These are phyloP conservation scores for Lycorma delicatula DNA, from an alignment of 1,140 invertebrate genomes.

Conservation along the genomic window DNA sequence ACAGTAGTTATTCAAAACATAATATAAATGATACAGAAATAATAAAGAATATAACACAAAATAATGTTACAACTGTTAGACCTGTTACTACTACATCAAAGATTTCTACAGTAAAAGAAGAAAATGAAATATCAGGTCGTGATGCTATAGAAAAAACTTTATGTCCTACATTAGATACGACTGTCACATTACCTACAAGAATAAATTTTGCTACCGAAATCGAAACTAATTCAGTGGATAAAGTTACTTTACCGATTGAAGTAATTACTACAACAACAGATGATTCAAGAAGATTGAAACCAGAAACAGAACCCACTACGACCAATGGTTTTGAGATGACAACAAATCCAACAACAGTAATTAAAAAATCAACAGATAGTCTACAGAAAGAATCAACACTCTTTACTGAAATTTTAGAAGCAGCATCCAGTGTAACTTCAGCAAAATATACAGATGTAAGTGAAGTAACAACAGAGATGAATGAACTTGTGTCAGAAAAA, in stretches of 20 bases:
- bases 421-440: too few relatives aligned
- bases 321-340: neutral
- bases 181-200: conserved; percentile 4
- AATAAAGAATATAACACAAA: neutral
- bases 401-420: too few relatives aligned
- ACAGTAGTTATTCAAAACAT: too few relatives aligned
- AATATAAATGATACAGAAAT: too few relatives aligned
- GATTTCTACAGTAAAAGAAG: neutral
- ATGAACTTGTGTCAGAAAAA: too few relatives aligned
- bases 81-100: neutral
- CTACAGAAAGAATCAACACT: too few relatives aligned
- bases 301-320: conserved; percentile 16
- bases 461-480: too few relatives aligned
- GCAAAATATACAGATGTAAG: too few relatives aligned
- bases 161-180: too few relatives aligned
- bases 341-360: neutral
- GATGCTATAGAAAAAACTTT: too few relatives aligned
- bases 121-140: too few relatives aligned
- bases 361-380: neutral
- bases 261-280: conserved; percentile 12
- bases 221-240: conserved; percentile 4
- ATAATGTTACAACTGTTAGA: neutral
- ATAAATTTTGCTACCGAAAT: neutral
- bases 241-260: too few relatives aligned
- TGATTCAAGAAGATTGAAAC: conserved; percentile 5